Conservation (phyloP, 1,140 invertebrate species). For the Conus betulinus region DNA sequence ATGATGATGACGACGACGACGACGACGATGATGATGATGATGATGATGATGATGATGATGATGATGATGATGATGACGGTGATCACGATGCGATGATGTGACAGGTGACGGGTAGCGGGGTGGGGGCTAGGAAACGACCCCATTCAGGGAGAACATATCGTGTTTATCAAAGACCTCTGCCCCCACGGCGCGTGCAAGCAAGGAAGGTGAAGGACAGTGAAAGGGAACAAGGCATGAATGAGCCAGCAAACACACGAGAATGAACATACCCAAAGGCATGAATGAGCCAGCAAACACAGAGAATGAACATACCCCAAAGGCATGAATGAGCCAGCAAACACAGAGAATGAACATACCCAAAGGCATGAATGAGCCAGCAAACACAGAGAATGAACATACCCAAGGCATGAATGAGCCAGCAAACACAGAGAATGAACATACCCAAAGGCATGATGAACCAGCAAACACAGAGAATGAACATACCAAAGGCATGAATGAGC, state of each 20-base stretch:
- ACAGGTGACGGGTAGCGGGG: not conserved
- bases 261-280: too few species aligned
- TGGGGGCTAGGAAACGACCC: not conserved
- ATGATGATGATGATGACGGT: not conserved
- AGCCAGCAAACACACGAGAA: not conserved
- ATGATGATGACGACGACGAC: not conserved
- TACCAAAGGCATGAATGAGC: too few species aligned
- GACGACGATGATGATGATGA: not conserved
- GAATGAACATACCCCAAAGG: too few species aligned
- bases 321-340: too few species aligned
- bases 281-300: too few species aligned
- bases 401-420: too few species aligned
- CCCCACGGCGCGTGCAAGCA: not conserved
- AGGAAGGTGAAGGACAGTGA: not conserved
- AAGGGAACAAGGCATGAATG: not conserved
- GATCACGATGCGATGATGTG: not conserved
- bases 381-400: too few species aligned
- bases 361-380: too few species aligned
- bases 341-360: too few species aligned
- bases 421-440: too few species aligned
- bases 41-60: not conserved
- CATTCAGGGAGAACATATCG: not conserved
- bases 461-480: too few species aligned
- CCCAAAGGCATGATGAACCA: too few species aligned
- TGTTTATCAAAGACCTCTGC: not conserved